Base-by-base conservation (phyloP, 2,888 invertebrate genomes). In the Drosophila neonasuta region DNA sequence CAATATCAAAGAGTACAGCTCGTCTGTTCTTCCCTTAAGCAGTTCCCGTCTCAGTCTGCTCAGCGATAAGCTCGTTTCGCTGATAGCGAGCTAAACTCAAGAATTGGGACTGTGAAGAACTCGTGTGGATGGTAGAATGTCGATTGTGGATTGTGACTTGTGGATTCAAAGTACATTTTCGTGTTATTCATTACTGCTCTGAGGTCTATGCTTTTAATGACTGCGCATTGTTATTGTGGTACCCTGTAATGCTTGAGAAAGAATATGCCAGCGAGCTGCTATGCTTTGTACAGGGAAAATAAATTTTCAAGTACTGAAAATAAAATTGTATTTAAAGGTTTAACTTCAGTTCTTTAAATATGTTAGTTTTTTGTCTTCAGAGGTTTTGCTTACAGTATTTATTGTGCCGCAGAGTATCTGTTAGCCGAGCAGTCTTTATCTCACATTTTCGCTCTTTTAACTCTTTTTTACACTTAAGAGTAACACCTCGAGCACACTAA, bases 61-160 rank as follows among this genome's bases (percentile, higher is more conserved):
- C 36, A 6, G 34, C 34, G 55, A 55, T 55, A 55, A 55, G 34
- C 55, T 20, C 15, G 34, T 13, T 8, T 45, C 34, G 13, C 32
- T 48, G 17, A 29, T 39, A 34, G 11, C 2, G 7, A 15, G 6
- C 24, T 5, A 6, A 24, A 24, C 6, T 9, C 3, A 13, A 24
- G 2, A 0, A 34, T 17, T 34, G 24, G 10, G 6, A 24, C 34
- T 46, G 56, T 46, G 34, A 55, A 34, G 45, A 34, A 49, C 32
- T 17, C 11, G 34, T 44, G 45, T 45, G 24, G 24, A 36, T 13
- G 1, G 34, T 34, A 4, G 44, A 36, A n/a, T 0, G 34, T 34
- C 34, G 5, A 6, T 15, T 34, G 44, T 55, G 55, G 15, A 42
- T n/a, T 55, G 17, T 20, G 13, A 20, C 17, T n/a, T 42, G 6